Evolutionary conservation across 1,140 invertebrate species (phyloP), one percentile per base, ranked within the genome.

Genomic region (Drosophila baimaii): DNA sequence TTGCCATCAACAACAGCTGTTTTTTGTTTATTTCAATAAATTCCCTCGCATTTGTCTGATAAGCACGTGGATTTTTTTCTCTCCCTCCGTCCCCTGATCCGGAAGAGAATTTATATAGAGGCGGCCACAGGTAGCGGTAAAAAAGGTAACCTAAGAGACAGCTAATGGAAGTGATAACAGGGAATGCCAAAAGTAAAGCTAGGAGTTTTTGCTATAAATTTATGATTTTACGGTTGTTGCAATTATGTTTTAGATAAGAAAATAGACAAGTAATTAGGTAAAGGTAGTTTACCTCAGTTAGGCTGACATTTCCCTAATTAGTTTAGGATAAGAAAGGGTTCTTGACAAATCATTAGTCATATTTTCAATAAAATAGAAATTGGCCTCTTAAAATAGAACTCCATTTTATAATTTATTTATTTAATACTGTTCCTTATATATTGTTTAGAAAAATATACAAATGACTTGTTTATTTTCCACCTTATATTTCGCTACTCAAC

Each of bases 1-100:
- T 55, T 27, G 25, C 19, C 54, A 31, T 33, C 33, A 79, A 88
- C 33, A 88, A 88, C 83, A 88, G 83, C 83, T 88, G 83, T 83
- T 83, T 89, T 89, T 88, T 88, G 83, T 88, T 88, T 88, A 88
- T 88, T 86, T 54, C 78, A 83, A 74, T 74, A 77, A 69, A 63
- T 57, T 86, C 82, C 75, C 82, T 69, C 47, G 65, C 79, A 55
- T 74, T 52, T 83, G 66, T 56, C 59, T 81, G 83, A 88, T 86
- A 86, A 86, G 83, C 79, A 86, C 83, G 83, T 86, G 83, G 58
- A 88, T 79, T 88, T 83, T 73, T 72, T 65, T 71, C 27, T 15
- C 46, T n/a, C 44, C 8, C 23, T n/a, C 37, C 12, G 4, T 4
- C 10, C 13, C 27, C 5, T 9, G 2, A 35, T 33, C 17, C 10